Base-by-base conservation (phyloP, 2,888 invertebrate species). In the Nomada ruficornis region DNA sequence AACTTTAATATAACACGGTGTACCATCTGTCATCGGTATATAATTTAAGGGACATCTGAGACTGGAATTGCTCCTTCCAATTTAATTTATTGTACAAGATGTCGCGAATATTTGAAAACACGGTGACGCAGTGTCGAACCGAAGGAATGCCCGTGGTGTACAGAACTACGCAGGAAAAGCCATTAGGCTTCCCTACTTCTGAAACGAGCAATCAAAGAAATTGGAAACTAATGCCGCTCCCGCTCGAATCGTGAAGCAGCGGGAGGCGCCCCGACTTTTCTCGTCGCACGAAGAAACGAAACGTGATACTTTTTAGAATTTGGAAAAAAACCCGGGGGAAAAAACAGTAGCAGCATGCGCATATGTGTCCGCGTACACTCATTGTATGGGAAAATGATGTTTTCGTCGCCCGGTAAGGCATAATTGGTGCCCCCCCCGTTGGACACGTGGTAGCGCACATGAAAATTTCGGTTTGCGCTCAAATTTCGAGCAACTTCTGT, bases 1-100 rank as follows among this genome's bases (percentile, higher is more conserved):
- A 73, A 84, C 65, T 86, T 87, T 89, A 89, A 91, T 91, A 90
- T 91, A 91, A 90, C 89, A 90, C 86, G 88, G 88, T 87, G 89
- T 87, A 90, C 88, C 86, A 88, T 87, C 86, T 88, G 80, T 80
- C 65, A 50, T 54, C n/a, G 20, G 59, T 18, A 29, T 2, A 26
- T 52, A 36, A 9, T 36, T 36, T 36, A 7, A 36, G 36, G 7
- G 7, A 36, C 7, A 36, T 36, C 7, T 36, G 36, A 36, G 7
- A 7, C 36, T 7, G 36, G 26, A 26, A 69, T 2, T n/a, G 26
- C n/a, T 47, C 15, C 18, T 15, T 59, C 0, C 15, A 42, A 5
- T 23, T 55, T 23, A 13, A 23, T 42, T 68, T 18, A 47, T 36
- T 36, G 7, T 36, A 36, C 7, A 1, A 36, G 7, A 36, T 7